Conservation (phyloP, 2,113 vertebrate genomes). For the Pluvialis apricaria region DNA sequence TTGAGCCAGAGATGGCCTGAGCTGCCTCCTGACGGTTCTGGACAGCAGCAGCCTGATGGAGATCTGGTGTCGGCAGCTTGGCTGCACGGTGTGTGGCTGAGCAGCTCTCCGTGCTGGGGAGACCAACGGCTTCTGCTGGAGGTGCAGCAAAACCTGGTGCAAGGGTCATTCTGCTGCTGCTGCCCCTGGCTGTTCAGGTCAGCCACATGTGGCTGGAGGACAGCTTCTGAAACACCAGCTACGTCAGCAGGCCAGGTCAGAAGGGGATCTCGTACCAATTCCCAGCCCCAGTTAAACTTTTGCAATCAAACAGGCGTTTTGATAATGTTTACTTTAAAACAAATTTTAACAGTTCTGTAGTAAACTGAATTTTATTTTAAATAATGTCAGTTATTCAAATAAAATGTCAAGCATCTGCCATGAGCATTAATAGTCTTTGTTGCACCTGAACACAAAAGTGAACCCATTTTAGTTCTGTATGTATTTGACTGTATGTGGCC, state of each 20-base stretch:
- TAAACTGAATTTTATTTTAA: conserved; percentile 31
- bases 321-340: background rate
- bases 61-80: background rate
- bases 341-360: background rate
- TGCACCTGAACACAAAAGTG: background rate
- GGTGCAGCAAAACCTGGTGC: background rate
- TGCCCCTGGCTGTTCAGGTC: rapidly evolving
- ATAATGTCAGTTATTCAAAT: background rate
- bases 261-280: rapidly evolving
- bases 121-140: rapidly evolving
- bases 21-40: background rate
- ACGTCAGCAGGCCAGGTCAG: too few relatives aligned
- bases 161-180: background rate
- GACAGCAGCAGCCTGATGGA: background rate
- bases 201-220: rapidly evolving
- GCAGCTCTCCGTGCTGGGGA: background rate
- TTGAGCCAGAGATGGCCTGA: background rate
- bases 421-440: background rate
- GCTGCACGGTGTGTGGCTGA: too few relatives aligned
- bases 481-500: background rate
- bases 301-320: background rate
- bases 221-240: background rate
- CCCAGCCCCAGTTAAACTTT: background rate
- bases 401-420: background rate
- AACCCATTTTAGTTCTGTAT: background rate